These are phyloP conservation scores for Bovichtus variegatus DNA, from an alignment of 2,797 vertebrate species.

Conservation along the genomic window DNA sequence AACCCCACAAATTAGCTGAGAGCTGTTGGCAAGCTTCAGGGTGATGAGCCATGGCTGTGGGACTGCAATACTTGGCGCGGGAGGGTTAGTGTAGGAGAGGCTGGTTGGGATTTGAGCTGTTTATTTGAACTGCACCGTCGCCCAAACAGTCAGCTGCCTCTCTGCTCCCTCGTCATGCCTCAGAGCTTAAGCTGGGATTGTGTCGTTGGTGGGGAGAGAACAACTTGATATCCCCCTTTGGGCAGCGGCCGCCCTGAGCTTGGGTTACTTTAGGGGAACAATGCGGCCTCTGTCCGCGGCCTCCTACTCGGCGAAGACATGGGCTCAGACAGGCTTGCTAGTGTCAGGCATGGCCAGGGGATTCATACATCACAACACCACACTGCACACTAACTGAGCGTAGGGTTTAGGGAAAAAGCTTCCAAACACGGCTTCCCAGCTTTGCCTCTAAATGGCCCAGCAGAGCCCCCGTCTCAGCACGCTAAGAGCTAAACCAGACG, in stretches of 20 bases:
- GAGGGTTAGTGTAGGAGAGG: conserved; percentile 62
- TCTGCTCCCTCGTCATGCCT: conserved; percentile 82
- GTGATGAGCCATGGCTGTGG: conserved; percentile 73
- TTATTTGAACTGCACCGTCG: conserved; percentile 86
- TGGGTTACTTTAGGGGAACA: conserved; percentile 86
- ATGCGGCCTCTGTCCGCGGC: conserved; percentile 85
- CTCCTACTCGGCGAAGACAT: conserved; percentile 78
- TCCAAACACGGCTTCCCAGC: conserved; percentile 69
- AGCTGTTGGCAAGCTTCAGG: conserved; percentile 62
- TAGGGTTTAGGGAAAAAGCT: conserved; percentile 66
- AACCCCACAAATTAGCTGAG: conserved; percentile 75
- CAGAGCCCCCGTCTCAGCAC: conserved; percentile 58
- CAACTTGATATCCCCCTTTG: conserved; percentile 83
- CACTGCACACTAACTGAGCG: conserved; percentile 60
- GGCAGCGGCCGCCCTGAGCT: conserved; percentile 75
- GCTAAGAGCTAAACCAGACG: conserved; percentile 76
- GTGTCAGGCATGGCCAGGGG: conserved; percentile 76
- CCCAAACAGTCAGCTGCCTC: conserved; percentile 87
- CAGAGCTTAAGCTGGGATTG: conserved; percentile 76
- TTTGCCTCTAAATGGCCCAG: conserved; percentile 71
- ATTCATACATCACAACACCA: conserved; percentile 82
- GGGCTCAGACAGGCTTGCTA: conserved; percentile 79
- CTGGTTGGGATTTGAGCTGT: conserved; percentile 79
- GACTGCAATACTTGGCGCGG: conserved; percentile 66
- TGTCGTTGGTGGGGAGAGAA: conserved; percentile 74